Conservation (phyloP, 1,140 invertebrate species). For the Daktulosphaira vitifoliae region DNA sequence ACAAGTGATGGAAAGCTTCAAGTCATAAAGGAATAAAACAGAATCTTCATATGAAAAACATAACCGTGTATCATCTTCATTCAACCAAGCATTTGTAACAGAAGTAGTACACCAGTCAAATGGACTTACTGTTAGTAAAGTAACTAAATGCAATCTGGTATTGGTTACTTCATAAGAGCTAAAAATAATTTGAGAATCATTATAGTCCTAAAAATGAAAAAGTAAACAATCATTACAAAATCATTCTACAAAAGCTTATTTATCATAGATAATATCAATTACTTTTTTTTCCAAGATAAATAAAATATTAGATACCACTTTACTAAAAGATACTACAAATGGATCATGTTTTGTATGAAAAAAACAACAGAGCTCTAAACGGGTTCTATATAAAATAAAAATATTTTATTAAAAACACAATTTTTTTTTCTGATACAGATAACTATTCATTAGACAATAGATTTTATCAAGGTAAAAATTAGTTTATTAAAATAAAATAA, state of each 20-base stretch:
- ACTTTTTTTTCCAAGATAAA: slow-evolving; percentile 69
- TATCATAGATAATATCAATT: too few relatives aligned
- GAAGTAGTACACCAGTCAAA: slow-evolving; percentile 25
- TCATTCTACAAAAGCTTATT: too few relatives aligned
- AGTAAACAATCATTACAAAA: not conserved
- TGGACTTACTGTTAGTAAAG: slow-evolving; percentile 13
- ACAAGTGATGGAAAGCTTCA: slow-evolving; percentile 53
- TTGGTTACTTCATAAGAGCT: slow-evolving; percentile 24
- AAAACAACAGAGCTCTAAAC: slow-evolving; percentile 54
- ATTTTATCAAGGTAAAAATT: too few relatives aligned
- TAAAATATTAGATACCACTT: slow-evolving; percentile 56
- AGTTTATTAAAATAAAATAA: too few relatives aligned
- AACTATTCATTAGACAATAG: too few relatives aligned
- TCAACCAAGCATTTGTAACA: slow-evolving; percentile 16
- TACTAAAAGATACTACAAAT: slow-evolving; percentile 56
- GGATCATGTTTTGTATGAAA: slow-evolving; percentile 63
- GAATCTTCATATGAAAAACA: slow-evolving; percentile 48
- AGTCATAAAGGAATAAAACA: slow-evolving; percentile 62
- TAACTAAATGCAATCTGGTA: slow-evolving; percentile 18
- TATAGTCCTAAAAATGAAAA: not conserved
- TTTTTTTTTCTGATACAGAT: too few relatives aligned
- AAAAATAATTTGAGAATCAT: slow-evolving; percentile 15
- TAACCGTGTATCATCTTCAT: slow-evolving; percentile 20
- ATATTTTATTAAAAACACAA: slow-evolving; percentile 31
- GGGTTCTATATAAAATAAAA: slow-evolving; percentile 45